phyloP scores from a whole-genome alignment of 2,888 invertebrate genomes.

The Netelia virgata region DNA sequence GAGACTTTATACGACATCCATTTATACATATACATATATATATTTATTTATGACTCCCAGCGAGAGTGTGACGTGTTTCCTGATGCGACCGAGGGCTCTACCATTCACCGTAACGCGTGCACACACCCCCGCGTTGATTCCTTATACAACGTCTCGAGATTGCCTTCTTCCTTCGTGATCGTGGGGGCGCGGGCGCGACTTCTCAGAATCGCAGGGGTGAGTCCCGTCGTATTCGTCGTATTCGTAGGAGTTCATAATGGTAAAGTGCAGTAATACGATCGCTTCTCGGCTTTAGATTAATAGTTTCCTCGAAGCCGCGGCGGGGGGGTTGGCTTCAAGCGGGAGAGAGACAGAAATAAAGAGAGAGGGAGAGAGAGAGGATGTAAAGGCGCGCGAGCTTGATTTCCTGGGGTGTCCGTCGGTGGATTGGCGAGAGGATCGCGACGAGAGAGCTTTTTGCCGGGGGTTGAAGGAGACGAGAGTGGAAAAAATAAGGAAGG shows the following conservation, averaged over 20 bases:
- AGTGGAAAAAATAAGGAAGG: constrained; percentile 62
- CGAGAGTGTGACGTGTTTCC: constrained; percentile 43
- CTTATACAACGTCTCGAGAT: constrained; percentile 64
- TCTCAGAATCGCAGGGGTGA: constrained; percentile 55
- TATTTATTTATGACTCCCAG: not conserved
- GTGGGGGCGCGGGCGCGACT: constrained; percentile 20
- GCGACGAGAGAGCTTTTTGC: constrained; percentile 41
- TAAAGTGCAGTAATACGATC: constrained; percentile 79
- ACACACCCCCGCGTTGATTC: constrained; percentile 46
- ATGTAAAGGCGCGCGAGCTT: constrained; percentile 59
- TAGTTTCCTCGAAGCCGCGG: constrained; percentile 72
- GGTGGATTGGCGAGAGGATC: constrained; percentile 31
- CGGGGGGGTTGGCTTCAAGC: constrained; percentile 46
- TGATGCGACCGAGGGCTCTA: constrained; percentile 22
- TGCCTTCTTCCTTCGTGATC: constrained; percentile 61
- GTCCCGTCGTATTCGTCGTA: constrained; percentile 27
- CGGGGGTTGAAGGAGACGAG: constrained; percentile 12
- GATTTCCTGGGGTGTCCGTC: constrained; percentile 68
- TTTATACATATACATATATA: constrained; percentile 18
- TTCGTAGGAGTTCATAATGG: constrained; percentile 77
- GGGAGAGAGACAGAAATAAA: not conserved
- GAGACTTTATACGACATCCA: not conserved
- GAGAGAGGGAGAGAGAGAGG: constrained; percentile 41
- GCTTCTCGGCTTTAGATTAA: constrained; percentile 76
- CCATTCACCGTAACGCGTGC: constrained; percentile 27